These are phyloP conservation scores for Heliopora coerulea DNA, from an alignment of 92 coral and sea anemone species.

Conservation along the genomic window DNA sequence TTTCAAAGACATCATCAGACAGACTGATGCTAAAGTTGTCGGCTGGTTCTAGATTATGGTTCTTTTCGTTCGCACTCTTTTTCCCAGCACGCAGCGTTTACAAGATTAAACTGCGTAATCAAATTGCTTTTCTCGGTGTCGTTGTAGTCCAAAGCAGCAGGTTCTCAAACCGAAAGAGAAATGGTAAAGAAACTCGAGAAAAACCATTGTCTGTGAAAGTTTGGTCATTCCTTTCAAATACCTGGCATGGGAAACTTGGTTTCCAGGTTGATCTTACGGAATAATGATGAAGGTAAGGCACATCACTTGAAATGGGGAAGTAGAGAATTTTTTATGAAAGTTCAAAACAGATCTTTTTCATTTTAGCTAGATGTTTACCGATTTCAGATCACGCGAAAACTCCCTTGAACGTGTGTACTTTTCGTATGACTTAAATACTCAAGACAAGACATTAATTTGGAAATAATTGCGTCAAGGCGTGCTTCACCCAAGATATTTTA, in stretches of 20 bases:
- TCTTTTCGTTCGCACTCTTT: neutral
- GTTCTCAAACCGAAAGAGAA: conserved; percentile 23
- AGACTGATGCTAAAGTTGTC: no score
- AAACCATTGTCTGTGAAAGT: conserved; percentile 27
- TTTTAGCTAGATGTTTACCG: neutral
- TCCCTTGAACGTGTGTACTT: no score
- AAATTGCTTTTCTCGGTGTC: neutral
- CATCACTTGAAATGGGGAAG: no score
- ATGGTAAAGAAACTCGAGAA: conserved; percentile 29
- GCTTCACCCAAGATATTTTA: no score
- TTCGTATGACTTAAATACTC: no score
- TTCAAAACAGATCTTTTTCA: neutral
- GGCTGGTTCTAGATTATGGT: no score
- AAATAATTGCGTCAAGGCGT: no score
- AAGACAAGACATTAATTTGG: no score
- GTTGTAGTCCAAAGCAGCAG: conserved; percentile 31
- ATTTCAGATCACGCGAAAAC: no score
- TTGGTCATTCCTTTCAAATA: conserved; percentile 26
- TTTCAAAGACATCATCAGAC: no score
- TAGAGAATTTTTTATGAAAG: neutral
- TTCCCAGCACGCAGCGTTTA: neutral
- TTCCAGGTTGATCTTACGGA: conserved; percentile 18
- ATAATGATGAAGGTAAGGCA: conserved; percentile 28
- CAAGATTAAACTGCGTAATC: no score
- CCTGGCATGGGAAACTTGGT: conserved; percentile 39